Base-by-base conservation (phyloP, 1,140 invertebrate species). In the Drosophila sucinea region DNA sequence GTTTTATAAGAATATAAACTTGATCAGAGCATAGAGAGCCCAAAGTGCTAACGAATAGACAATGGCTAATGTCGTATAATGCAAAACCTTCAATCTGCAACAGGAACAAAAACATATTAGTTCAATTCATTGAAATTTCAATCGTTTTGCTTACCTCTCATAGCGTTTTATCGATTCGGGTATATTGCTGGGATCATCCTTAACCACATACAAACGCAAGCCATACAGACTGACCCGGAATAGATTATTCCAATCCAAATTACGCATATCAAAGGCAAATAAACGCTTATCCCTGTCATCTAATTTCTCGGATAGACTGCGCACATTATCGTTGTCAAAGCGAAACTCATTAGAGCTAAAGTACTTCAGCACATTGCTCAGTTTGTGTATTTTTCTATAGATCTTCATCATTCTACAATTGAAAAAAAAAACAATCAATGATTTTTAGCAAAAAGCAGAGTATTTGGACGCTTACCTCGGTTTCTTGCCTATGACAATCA, bases 341-440 rank as follows among this genome's bases (percentile, higher is more conserved):
- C 94, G 93, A 94, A 96, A 97, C 74, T 95, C 92, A 47, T 94
- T 92, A 0, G 93, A 93, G 23, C 95, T 94, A 86, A 97, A 97
- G 86, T 95, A 97, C 41, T 95, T 93, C 17, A 97, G 92, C 2
- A 95, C 94, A 17, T 93, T 93, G 25, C 95, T 94, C 60, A 96
- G 95, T 84, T 96, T 95, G 67, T 95, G 93, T 44, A 97, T 94
- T 90, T 96, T 96, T 23, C 93, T 93, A 80, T 97, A 97, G 7
- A 96, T 94, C 81, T 95, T 94, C 33, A 95, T 92, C 93, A 97
- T 94, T 91, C 96, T 97, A 1, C 17, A 11, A 27, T 1, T 0
- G 8, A 25, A 3, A 71, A 60, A 3, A 38, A 38, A 11, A 5
- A 1, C 11, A 38, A 4, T 8, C 17, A 17, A 17, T 17, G 17